phyloP scores from a whole-genome alignment of 2,888 invertebrate species.

The Agrochola circellaris region DNA sequence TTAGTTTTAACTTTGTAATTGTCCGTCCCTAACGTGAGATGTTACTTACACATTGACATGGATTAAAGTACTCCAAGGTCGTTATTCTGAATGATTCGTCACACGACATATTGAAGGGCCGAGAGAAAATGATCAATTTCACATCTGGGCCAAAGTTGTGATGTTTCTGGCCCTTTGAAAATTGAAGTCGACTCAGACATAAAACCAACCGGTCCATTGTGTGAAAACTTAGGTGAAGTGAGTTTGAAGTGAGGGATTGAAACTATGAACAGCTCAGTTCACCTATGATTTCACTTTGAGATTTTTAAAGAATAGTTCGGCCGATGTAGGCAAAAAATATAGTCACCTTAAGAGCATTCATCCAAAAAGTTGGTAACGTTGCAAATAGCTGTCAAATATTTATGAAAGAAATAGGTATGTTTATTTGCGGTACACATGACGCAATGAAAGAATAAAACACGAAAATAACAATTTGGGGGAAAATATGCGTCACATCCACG shows the following conservation, averaged over 20 bases:
- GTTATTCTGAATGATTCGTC: conserved; percentile 30
- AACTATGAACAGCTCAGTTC: neutral
- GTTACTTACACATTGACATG: conserved; percentile 38
- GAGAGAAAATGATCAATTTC: conserved; percentile 8
- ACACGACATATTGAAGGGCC: conserved; percentile 22
- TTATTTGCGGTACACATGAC: no score
- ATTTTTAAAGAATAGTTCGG: no score
- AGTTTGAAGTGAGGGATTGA: no score
- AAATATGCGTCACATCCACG: no score
- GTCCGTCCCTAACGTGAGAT: conserved; percentile 30
- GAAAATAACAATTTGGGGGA: no score
- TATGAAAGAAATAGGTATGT: no score
- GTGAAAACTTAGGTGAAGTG: neutral
- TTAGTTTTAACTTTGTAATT: conserved; percentile 17
- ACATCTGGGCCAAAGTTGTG: neutral
- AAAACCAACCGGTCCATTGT: no score
- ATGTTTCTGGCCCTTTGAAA: neutral
- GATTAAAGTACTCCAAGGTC: conserved; percentile 9
- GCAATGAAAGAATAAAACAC: no score
- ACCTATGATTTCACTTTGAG: neutral
- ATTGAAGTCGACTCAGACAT: neutral
- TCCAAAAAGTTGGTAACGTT: no score
- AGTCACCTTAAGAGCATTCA: no score
- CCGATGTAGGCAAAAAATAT: neutral
- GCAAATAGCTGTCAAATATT: no score